Evolutionary conservation across 2,797 vertebrate genomes (phyloP), one percentile per base, ranked within the genome.

Genomic region (Megalops cyprinoides): DNA sequence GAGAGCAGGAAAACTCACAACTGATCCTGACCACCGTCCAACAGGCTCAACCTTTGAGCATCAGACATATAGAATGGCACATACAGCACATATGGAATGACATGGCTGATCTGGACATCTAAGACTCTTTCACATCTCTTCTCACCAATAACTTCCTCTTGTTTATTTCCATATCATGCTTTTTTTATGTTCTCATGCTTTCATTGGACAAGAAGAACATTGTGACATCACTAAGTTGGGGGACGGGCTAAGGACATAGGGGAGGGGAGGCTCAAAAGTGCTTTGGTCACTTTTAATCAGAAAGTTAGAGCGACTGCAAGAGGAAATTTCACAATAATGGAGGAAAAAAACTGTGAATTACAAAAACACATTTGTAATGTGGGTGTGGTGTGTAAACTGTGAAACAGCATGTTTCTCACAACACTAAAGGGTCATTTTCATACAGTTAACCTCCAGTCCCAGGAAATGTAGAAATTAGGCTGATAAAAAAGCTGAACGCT

Each of bases 341-440:
- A n/a, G 67, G 1, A 25, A 71, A n/a, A 18, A 78, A 73, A 79
- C 79, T 34, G 0, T 37, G 51, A 60, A 56, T n/a, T n/a, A n/a
- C 84, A 82, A 88, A 88, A 87, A 84, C 80, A 56, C 69, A 82
- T 87, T 79, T 87, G 85, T 84, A 88, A 85, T 83, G 74, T 15
- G 85, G 90, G 90, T 44, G 88, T 81, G 84, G 86, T 82, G 20
- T 39, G 20, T 39, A 3, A 44, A 9, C 12, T 28, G 20, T 9
- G 37, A 39, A n/a, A 71, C 20, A 4, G 15, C 20, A 25, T 4
- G 7, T 69, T 65, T 65, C 62, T 34, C 34, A 20, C 31, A 44
- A 42, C 39, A 20, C 37, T 15, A 53, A 3, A 53, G 51, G 2
- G 37, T 71, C 20, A 23, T 7, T 42, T 69, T 44, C 44, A 1